Evolutionary conservation across 2,797 vertebrate species (phyloP).

Genomic region (Yasuhikotakia modesta): DNA sequence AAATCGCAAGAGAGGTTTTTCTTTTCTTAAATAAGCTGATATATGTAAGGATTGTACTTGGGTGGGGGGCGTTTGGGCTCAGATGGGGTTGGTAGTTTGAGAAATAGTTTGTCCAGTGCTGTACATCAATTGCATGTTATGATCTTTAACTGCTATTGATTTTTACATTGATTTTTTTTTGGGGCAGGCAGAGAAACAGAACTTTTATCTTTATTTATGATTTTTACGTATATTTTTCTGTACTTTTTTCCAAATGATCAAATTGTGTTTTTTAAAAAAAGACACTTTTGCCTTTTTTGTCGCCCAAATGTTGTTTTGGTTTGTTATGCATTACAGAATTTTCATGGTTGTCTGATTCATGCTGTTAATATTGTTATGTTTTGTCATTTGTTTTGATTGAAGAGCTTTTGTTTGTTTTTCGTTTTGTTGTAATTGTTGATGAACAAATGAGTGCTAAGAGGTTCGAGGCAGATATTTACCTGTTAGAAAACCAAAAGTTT

Average conservation of each 20-base stretch:
- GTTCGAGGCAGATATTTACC: slow-evolving; percentile 9
- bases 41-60: slow-evolving; percentile 80
- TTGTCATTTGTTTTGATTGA: slow-evolving; percentile 32
- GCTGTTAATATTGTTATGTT: slow-evolving; percentile 43
- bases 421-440: background rate
- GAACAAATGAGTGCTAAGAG: slow-evolving; percentile 15
- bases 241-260: slow-evolving; percentile 60
- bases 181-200: slow-evolving; percentile 63
- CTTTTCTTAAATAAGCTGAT: slow-evolving; percentile 71
- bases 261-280: slow-evolving; percentile 71
- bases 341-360: slow-evolving; percentile 61
- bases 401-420: slow-evolving; percentile 9
- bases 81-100: slow-evolving; percentile 62
- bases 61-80: slow-evolving; percentile 50
- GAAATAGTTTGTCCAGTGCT: slow-evolving; percentile 74
- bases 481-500: slow-evolving; percentile 54
- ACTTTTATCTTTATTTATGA: slow-evolving; percentile 76
- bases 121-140: slow-evolving; percentile 81
- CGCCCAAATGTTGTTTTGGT: slow-evolving; percentile 54
- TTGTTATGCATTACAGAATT: slow-evolving; percentile 65
- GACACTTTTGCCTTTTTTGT: slow-evolving; percentile 65
- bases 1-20: slow-evolving; percentile 65
- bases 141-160: slow-evolving; percentile 78
- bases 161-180: no score
- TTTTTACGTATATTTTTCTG: slow-evolving; percentile 73